Evolutionary conservation across 2,113 vertebrate species (phyloP).

Genomic region (Psettodes erumei): DNA sequence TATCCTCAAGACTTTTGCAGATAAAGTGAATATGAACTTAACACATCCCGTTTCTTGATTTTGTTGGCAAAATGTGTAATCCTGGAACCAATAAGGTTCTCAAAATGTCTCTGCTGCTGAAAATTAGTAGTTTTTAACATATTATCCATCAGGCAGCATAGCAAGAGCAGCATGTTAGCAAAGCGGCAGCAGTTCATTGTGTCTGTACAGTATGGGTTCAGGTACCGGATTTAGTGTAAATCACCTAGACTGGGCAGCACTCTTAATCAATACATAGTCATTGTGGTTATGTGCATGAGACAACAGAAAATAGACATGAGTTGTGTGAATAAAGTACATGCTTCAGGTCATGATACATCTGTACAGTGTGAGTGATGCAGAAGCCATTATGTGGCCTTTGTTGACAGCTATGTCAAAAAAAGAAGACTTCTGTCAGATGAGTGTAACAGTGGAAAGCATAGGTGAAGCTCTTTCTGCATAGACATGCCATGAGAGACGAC

Average conservation of each 20-base stretch:
- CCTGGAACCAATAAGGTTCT: background rate
- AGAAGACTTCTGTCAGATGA: background rate
- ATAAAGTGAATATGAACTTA: background rate
- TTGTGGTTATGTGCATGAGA: too few relatives aligned
- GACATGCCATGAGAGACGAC: too few relatives aligned
- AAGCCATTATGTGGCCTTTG: background rate
- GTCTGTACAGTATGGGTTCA: background rate
- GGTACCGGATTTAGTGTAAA: too few relatives aligned
- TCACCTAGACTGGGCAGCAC: too few relatives aligned
- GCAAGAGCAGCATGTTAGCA: too few relatives aligned
- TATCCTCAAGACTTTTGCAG: background rate
- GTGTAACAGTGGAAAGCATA: too few relatives aligned
- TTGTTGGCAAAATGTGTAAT: background rate
- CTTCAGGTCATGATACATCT: too few relatives aligned
- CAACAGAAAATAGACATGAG: too few relatives aligned
- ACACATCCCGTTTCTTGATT: background rate
- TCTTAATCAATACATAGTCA: too few relatives aligned
- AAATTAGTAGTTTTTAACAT: background rate
- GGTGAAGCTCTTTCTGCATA: too few relatives aligned
- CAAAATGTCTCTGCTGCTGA: background rate
- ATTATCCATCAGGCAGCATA: too few relatives aligned
- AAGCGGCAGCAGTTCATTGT: background rate
- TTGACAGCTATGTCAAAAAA: background rate
- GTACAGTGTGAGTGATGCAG: background rate
- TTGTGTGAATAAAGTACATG: too few relatives aligned